A percentile compares a stretch with the other conserved stretches of the same genome.
These are phyloP conservation scores for Nyctalus aviator DNA, from an alignment of 2,797 vertebrate genomes.

Conservation along the genomic window DNA sequence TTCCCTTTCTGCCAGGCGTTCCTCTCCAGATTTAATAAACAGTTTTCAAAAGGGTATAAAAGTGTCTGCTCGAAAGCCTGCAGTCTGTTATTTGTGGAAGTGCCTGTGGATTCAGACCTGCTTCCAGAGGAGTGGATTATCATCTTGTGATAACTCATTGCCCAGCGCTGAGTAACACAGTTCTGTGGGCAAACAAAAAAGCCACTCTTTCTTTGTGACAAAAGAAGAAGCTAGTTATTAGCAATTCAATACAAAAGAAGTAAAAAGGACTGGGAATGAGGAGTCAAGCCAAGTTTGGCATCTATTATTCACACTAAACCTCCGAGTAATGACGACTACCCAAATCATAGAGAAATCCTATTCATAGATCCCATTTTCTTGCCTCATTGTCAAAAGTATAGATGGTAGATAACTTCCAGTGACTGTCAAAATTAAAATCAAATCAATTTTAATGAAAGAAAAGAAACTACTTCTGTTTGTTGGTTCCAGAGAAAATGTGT, in stretches of 20 bases:
- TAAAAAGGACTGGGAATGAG: slow-evolving; percentile 80
- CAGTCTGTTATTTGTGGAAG: slow-evolving; percentile 82
- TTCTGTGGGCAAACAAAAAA: slow-evolving; percentile 79
- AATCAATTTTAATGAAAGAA: slow-evolving; percentile 81
- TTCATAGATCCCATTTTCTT: slow-evolving; percentile 83
- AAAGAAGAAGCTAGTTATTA: slow-evolving; percentile 79
- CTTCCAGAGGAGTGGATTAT: slow-evolving; percentile 80
- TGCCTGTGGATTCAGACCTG: slow-evolving; percentile 76
- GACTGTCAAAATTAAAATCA: slow-evolving; percentile 86
- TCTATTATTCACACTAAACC: slow-evolving; percentile 86
- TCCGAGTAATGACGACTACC: slow-evolving; percentile 83
- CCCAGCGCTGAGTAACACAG: slow-evolving; percentile 71
- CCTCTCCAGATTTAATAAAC: slow-evolving; percentile 79
- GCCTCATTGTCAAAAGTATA: slow-evolving; percentile 85
- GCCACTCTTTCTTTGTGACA: slow-evolving; percentile 75
- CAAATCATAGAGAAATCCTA: slow-evolving; percentile 82
- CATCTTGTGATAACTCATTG: slow-evolving; percentile 74
- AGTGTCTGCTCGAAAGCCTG: slow-evolving; percentile 72
- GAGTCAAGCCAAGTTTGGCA: slow-evolving; percentile 84
- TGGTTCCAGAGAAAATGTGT: slow-evolving; percentile 84
- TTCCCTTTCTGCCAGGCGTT: slow-evolving; percentile 78
- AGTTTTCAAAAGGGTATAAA: slow-evolving; percentile 83
- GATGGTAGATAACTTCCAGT: slow-evolving; percentile 88
- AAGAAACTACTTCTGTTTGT: slow-evolving; percentile 71
- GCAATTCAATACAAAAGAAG: slow-evolving; percentile 80